Conservation (phyloP, 2,888 invertebrate genomes). For the Seira musarum region DNA sequence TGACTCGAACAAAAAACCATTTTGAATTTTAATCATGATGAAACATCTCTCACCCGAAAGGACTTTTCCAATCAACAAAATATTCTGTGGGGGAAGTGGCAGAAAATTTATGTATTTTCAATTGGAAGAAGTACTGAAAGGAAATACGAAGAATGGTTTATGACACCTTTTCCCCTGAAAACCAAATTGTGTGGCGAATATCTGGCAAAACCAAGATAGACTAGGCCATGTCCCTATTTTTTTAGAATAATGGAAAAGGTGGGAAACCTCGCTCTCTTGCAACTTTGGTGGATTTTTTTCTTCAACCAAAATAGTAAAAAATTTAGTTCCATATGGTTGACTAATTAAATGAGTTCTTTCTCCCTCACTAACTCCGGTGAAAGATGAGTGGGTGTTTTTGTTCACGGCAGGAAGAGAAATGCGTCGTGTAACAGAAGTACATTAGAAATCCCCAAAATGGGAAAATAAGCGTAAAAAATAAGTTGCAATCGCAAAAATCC, state of each 20-base stretch:
- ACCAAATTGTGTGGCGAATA: too few relatives aligned
- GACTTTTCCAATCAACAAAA: not conserved
- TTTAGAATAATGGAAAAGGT: not conserved
- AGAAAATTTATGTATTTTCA: not conserved
- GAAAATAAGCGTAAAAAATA: slow-evolving; percentile 23
- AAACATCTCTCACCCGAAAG: not conserved
- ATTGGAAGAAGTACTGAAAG: slow-evolving; percentile 7
- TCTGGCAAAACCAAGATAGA: too few relatives aligned
- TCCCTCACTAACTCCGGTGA: not conserved
- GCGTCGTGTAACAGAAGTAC: too few relatives aligned
- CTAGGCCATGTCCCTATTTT: too few relatives aligned
- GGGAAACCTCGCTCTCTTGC: too few relatives aligned
- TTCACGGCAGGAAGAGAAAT: not conserved
- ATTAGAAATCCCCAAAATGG: not conserved
- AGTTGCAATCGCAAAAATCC: not conserved
- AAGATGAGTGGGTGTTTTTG: slow-evolving; percentile 1
- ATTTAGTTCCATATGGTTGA: slow-evolving; percentile 29
- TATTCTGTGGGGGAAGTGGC: not conserved
- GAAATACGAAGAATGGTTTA: slow-evolving; percentile 7
- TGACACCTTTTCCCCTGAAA: slow-evolving; percentile 19
- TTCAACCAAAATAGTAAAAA: not conserved
- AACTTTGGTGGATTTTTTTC: not conserved
- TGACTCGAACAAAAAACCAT: slow-evolving; percentile 7
- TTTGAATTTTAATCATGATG: slow-evolving; percentile 10
- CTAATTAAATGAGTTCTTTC: slow-evolving; percentile 26